Base-by-base conservation (phyloP, 2,113 vertebrate genomes). In the Rhea pennata region DNA sequence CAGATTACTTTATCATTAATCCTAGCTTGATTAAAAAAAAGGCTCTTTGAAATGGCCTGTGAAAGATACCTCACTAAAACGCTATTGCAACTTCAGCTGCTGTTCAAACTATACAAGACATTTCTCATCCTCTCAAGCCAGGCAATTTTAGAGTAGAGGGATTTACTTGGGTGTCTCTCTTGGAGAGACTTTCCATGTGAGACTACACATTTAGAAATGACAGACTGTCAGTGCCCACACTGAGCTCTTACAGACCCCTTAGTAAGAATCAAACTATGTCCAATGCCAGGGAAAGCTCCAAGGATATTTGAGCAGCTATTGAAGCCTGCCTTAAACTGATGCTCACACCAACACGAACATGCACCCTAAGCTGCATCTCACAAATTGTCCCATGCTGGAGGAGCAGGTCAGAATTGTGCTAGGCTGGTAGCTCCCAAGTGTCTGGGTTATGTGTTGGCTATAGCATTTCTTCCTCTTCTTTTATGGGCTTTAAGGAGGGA, bases 1-100 rank as follows among this genome's bases (percentile, higher is more conserved):
- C 40, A 73, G 36, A 80, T 93, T 76, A 80, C 66, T 88, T 78
- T 33, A 51, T 89, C 50, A 74, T 92, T 84, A 95, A 77, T 85
- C 59, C 40, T 85, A 26, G 12, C 26, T 83, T 80, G 53, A 73
- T 89, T 36, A 36, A 36, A 84, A 71, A 66, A 62, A 88, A 62
- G 6, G 65, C 15, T 20, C 67, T 89, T 89, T 72, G 29, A 94
- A 95, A 89, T 29, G 9, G 42, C 53, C 53, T 65, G 17, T 75
- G 91, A 89, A 93, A 94, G 16, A 69, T 87, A 42, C 74, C 72
- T 80, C 71, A 27, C 48, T 69, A 48, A 91, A 89, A 84, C 76
- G 78, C 9, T 80, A 53, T 1, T 88, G 36, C 10, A 3, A 36
- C 36, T 48, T 92, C 62, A 83, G 54, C 79, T 92, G 81, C 88